Percentiles rank a stretch among this genome's conserved stretches.
These are phyloP conservation scores for Brachionus manjavacas DNA, from an alignment of 1,140 invertebrate species.

Conservation along the genomic window DNA sequence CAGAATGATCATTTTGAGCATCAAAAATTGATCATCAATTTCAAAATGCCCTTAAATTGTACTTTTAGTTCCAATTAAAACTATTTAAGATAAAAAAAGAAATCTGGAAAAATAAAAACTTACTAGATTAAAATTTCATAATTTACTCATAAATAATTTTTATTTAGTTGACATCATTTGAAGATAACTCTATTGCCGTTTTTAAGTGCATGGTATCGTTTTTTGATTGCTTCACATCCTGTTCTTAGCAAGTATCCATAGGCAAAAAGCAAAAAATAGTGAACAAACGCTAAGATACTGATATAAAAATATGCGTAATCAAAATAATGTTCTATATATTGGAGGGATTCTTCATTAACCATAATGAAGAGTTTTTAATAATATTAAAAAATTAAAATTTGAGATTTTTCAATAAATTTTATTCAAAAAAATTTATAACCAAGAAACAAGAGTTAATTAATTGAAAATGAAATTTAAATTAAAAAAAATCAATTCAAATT, in stretches of 20 bases:
- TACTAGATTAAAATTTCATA: background rate
- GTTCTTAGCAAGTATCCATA: background rate
- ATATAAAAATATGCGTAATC: background rate
- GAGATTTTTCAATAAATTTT: background rate
- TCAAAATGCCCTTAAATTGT: no score
- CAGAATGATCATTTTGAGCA: no score
- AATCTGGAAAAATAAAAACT: background rate
- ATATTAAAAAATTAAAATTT: background rate
- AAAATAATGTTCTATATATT: background rate
- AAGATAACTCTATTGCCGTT: background rate
- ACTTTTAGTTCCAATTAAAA: background rate
- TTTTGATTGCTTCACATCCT: background rate
- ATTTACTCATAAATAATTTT: background rate
- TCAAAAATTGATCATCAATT: no score
- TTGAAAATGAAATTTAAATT: no score
- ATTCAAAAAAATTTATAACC: background rate
- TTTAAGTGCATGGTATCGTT: background rate
- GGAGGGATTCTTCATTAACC: background rate
- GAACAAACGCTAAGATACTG: background rate
- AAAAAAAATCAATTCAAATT: no score
- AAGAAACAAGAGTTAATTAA: no score
- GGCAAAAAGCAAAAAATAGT: background rate
- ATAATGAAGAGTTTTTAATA: background rate
- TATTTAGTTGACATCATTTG: background rate
- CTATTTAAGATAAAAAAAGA: no score